These are phyloP conservation scores for Ictidomys tridecemlineatus DNA, from an alignment of 2,113 vertebrate species.

Conservation along the genomic window DNA sequence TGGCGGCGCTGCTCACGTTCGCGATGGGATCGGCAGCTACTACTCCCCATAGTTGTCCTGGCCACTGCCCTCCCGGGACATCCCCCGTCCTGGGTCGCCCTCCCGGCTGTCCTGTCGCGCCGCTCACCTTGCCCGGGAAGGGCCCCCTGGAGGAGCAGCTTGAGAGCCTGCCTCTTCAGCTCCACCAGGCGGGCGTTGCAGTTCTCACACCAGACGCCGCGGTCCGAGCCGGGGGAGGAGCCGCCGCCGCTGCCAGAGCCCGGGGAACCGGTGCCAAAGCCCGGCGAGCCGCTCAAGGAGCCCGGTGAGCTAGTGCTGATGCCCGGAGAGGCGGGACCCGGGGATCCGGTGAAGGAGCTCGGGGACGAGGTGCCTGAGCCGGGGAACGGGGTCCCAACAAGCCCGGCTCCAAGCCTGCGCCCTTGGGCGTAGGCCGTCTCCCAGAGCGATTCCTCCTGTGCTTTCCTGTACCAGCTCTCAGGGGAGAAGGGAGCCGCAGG, in stretches of 20 bases:
- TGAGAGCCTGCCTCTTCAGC: constrained; percentile 96
- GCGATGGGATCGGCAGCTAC: not conserved
- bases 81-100: not conserved
- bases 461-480: constrained; percentile 97
- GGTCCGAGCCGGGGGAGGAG: constrained; percentile 96
- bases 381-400: constrained; percentile 94
- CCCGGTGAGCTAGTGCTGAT: constrained; percentile 96
- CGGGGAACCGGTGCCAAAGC: constrained; percentile 96
- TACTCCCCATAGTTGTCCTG: not conserved
- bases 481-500: constrained; percentile 93
- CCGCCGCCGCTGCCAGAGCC: constrained; percentile 97
- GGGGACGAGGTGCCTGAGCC: constrained; percentile 97
- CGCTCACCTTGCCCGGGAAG: constrained; percentile 93
- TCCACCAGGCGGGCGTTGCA: constrained; percentile 96
- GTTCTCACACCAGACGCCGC: constrained; percentile 97
- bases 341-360: constrained; percentile 95
- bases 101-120: not conserved
- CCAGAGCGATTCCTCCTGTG: constrained; percentile 93
- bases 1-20: not conserved
- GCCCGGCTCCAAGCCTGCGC: constrained; percentile 96
- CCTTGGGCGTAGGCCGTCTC: constrained; percentile 94
- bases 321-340: constrained; percentile 94
- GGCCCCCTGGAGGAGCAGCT: constrained; percentile 96
- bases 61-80: not conserved
- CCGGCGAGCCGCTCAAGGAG: constrained; percentile 95